Conservation (phyloP, 2,888 invertebrate species). For the Loripinus fragilis region DNA sequence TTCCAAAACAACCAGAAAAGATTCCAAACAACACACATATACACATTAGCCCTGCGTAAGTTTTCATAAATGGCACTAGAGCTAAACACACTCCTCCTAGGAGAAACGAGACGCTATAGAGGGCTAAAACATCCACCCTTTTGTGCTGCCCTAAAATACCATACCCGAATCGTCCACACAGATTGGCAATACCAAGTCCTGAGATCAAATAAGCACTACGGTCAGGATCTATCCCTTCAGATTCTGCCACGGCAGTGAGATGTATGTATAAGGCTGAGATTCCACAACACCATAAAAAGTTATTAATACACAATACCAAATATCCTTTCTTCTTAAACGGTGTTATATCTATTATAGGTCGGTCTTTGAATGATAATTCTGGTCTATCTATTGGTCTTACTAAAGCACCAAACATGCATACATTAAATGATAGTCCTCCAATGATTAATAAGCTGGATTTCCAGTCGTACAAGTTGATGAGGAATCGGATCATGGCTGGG, state of each 20-base stretch:
- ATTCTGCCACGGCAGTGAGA: conserved; percentile 63
- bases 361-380: conserved; percentile 45
- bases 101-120: conserved; percentile 58
- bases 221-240: conserved; percentile 54
- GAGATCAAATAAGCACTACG: conserved; percentile 65
- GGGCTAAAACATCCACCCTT: conserved; percentile 42
- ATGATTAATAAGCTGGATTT: conserved; percentile 67
- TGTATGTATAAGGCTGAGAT: conserved; percentile 70
- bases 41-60: conserved; percentile 55
- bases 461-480: conserved; percentile 68
- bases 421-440: conserved; percentile 66
- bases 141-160: conserved; percentile 60
- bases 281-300: conserved; percentile 67
- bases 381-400: conserved; percentile 61
- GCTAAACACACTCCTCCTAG: conserved; percentile 61
- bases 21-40: conserved; percentile 63
- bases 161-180: conserved; percentile 64
- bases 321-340: conserved; percentile 66
- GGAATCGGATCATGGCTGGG: conserved; percentile 65
- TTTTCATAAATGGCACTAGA: conserved; percentile 46
- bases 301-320: conserved; percentile 62
- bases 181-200: conserved; percentile 65
- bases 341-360: conserved; percentile 56
- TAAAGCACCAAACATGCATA: conserved; percentile 64
- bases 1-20: conserved; percentile 65